Conservation (phyloP, 2,888 invertebrate genomes). For the Xestia ashworthii region DNA sequence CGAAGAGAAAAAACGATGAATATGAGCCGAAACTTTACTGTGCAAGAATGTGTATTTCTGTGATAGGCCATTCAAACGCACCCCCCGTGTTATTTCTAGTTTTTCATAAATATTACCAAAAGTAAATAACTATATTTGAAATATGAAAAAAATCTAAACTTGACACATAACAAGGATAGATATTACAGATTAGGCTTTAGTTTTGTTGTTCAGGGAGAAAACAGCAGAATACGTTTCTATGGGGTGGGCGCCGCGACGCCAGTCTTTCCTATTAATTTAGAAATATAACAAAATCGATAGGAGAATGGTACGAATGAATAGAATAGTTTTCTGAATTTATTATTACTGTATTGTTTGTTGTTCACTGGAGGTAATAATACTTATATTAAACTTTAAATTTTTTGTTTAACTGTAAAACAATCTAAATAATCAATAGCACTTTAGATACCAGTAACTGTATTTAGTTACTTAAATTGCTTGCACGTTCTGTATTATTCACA, state of each 20-base stretch:
- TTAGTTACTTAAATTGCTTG: constrained; percentile 17
- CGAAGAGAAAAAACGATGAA: constrained; percentile 6
- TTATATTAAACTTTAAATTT: too few relatives aligned
- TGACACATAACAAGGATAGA: too few relatives aligned
- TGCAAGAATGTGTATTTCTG: background rate
- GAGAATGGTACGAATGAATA: background rate
- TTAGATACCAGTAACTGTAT: too few relatives aligned
- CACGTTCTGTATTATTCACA: constrained; percentile 20
- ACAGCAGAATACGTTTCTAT: background rate
- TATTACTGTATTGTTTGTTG: too few relatives aligned
- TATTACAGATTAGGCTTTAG: background rate
- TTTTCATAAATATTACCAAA: too few relatives aligned
- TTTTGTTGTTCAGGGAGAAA: background rate
- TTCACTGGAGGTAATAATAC: too few relatives aligned
- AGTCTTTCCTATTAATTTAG: background rate
- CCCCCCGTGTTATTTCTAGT: too few relatives aligned
- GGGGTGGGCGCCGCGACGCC: background rate
- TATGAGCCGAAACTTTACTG: constrained; percentile 2
- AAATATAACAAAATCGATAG: background rate
- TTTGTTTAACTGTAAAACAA: too few relatives aligned
- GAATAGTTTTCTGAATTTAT: too few relatives aligned
- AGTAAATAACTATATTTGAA: too few relatives aligned
- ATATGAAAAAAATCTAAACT: too few relatives aligned
- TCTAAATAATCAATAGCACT: too few relatives aligned
- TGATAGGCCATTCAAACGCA: background rate